Base-by-base conservation (phyloP, 2,797 vertebrate species). In the Hemibagrus guttatus region DNA sequence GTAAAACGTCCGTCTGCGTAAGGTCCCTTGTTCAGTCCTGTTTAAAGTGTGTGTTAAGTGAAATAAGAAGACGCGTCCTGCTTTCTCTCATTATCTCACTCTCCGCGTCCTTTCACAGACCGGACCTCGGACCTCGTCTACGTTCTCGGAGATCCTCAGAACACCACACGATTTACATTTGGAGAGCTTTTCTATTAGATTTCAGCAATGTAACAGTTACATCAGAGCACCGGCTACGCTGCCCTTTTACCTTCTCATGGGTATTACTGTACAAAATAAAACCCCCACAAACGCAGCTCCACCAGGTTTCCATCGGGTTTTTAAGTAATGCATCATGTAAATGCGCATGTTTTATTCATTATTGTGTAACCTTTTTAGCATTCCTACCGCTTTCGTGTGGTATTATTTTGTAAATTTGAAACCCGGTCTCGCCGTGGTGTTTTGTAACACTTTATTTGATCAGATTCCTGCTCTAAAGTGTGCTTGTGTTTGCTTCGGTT, bases 331-430 rank as follows among this genome's bases (percentile, higher is more conserved):
- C 91, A 91, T 95, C 95, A 95, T 94, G 93, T 94, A 95, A 95
- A 96, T 95, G 90, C 84, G 83, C 74, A 95, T 96, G 95, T 95
- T 95, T 96, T 96, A 95, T 96, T 95, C 94, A 95, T 95, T 46
- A 71, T 46, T 72, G 56, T 86, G 84, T 93, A 91, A 92, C 91
- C 92, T 93, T 85, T 92, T 92, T 92, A 86, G 71, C 88, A 89
- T 93, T 92, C 89, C 88, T 82, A 88, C 89, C 12, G 81, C 85
- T 89, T 89, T 86, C 83, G 85, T 88, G 88, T 83, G 91, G 91
- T 93, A 91, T 91, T 91, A 94, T 94, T 91, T 91, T 91, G 91
- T 93, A 93, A 94, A 95, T 93, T 92, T 93, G 90, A 92, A 90
- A 93, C 91, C 87, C 49, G 89, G 88, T 85, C 91, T 85, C 89